Evolutionary conservation across 2,888 invertebrate species (phyloP), one percentile per base, ranked within the genome.

Genomic region (Apotomis turbidana): DNA sequence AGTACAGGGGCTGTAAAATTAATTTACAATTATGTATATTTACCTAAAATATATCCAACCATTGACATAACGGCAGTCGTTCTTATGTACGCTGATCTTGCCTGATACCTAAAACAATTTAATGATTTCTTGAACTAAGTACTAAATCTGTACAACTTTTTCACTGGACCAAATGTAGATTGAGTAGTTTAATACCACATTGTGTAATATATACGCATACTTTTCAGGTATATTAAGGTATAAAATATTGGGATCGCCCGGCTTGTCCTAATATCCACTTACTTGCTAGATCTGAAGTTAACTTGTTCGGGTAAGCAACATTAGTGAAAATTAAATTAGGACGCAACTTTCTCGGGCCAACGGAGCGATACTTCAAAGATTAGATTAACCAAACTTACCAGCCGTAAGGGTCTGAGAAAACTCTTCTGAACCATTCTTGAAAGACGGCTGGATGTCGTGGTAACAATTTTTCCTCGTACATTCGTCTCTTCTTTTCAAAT

Each of bases 41-140:
- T 79, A 93, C 95, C 95, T 70, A 99, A 94, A 79, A 98, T 96
- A 83, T 97, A 98, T 64, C 99, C 98, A 73, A 98, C 97, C 95
- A 99, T 98, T 0, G 98, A 99, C 97, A 99, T 99, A 0, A 99
- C 99, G 10, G 99, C 99, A 3, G 97, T 96, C 0, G 99, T 99
- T 77, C 98, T 95, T 66, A 97, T 97, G 84, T 97, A 99, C 0
- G 97, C 96, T 12, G 96, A 96, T 74, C 99, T 94, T 0, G 99
- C 99, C 82, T 97, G 96, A 86, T 98, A 97, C 99, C 98, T 93
- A 74, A 64, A 77, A 78, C 71, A 76, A 71, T 55, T 68, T 57
- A 51, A 68, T 55, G 44, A 73, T 38, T 6, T 49, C 41, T 49
- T 10, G 12, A 6, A 49, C 8, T 10, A 8, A 3, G 5, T 10